Evolutionary conservation across 2,113 vertebrate species (phyloP).

Genomic region (Sturnira hondurensis): DNA sequence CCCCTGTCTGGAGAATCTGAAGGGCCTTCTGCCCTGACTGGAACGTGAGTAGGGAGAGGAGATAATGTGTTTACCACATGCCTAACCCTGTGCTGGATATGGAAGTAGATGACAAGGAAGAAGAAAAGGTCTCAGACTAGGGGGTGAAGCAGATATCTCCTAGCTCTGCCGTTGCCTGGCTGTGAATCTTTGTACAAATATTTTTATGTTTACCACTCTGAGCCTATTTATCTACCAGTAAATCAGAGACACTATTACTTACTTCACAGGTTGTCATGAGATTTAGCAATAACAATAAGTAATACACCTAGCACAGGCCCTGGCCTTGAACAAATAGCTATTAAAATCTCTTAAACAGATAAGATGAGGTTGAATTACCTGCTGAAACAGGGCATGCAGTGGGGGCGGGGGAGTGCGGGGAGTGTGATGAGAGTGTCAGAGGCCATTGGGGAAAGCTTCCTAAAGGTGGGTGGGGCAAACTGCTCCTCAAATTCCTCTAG

Average conservation of each 20-base stretch:
- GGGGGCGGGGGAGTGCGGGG: too few relatives aligned
- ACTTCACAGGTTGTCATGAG: not conserved
- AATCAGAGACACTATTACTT: not conserved
- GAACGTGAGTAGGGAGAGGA: constrained; percentile 54
- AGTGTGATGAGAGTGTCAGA: not conserved
- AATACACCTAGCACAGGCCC: not conserved
- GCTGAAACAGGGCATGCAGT: not conserved
- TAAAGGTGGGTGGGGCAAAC: not conserved
- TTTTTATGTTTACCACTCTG: not conserved
- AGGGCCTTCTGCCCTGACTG: constrained; percentile 39
- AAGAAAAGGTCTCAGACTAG: not conserved
- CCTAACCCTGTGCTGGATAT: not conserved
- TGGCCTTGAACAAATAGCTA: not conserved
- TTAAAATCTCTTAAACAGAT: not conserved
- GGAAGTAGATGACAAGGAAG: not conserved
- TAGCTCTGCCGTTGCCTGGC: not conserved
- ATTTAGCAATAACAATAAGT: not conserved
- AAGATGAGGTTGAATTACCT: not conserved
- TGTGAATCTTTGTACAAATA: not conserved
- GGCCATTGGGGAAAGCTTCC: not conserved
- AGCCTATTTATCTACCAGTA: not conserved
- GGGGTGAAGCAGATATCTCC: not conserved
- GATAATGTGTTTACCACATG: not conserved
- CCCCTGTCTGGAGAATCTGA: constrained; percentile 63
- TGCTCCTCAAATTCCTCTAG: not conserved